Conservation (phyloP, 2,797 vertebrate species). For the Sternotherus odoratus region DNA sequence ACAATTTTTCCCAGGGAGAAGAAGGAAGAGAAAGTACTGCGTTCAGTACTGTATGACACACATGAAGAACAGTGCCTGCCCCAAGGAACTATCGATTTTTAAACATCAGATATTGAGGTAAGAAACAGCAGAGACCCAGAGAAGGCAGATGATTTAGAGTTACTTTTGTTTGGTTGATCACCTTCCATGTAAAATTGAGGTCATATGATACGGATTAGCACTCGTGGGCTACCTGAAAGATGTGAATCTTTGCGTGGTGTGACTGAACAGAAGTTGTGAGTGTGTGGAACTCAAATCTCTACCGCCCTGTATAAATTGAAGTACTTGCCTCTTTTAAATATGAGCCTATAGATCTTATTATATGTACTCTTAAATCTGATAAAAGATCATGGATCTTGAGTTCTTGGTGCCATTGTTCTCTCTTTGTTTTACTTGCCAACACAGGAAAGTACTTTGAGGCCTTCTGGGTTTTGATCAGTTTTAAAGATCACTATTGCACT, state of each 20-base stretch:
- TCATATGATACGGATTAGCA: neutral
- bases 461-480: neutral
- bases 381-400: neutral
- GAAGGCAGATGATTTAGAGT: neutral
- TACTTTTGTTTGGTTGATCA: neutral
- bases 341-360: fast-evolving
- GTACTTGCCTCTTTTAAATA: neutral
- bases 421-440: neutral
- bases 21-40: neutral
- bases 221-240: neutral
- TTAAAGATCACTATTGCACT: conserved; percentile 12
- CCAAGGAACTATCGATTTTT: neutral
- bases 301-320: neutral
- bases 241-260: neutral
- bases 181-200: neutral
- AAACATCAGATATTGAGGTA: neutral
- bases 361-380: neutral
- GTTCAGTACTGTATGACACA: neutral
- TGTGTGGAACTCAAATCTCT: neutral
- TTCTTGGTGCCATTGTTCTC: neutral
- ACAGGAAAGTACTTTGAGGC: neutral
- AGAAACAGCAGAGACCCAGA: neutral
- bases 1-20: no score
- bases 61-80: neutral
- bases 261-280: neutral